phyloP scores from a whole-genome alignment of 2,888 invertebrate species.

The Eristalis tenax region DNA sequence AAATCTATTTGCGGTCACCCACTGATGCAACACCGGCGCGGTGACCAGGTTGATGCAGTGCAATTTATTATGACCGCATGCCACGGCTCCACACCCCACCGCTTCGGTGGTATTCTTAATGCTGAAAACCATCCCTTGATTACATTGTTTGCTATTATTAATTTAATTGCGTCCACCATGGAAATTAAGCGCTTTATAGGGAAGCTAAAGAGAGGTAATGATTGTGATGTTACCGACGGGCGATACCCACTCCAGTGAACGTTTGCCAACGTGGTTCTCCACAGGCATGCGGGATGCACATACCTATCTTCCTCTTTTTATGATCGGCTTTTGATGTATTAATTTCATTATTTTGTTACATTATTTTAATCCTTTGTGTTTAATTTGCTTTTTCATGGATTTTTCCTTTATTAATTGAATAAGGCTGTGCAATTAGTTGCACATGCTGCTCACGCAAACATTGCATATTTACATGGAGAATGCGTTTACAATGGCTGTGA shows the following conservation, averaged over 20 bases:
- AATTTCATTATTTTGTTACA: conserved; percentile 67
- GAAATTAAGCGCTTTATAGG: conserved; percentile 68
- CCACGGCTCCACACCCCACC: conserved; percentile 44
- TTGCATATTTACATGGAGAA: neutral
- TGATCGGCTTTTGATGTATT: conserved; percentile 64
- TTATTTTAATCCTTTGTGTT: conserved; percentile 67
- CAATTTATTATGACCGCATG: conserved; percentile 64
- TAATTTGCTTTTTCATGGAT: conserved; percentile 64
- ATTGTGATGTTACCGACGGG: conserved; percentile 30
- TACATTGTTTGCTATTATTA: conserved; percentile 70
- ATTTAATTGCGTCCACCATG: conserved; percentile 70
- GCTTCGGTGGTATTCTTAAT: conserved; percentile 59
- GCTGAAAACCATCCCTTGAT: conserved; percentile 68
- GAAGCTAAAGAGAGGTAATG: conserved; percentile 42
- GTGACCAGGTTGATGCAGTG: conserved; percentile 61
- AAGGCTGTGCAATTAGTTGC: conserved; percentile 40
- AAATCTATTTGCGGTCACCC: conserved; percentile 60
- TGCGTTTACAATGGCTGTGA: neutral
- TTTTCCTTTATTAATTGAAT: conserved; percentile 56
- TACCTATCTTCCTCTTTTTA: conserved; percentile 32
- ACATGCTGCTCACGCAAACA: neutral
- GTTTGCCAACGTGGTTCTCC: neutral
- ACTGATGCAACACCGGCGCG: conserved; percentile 51
- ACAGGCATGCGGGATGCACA: conserved; percentile 6
- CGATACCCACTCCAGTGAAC: neutral